Evolutionary conservation across 2,888 invertebrate species (phyloP).

Genomic region (Diabrotica balteata): DNA sequence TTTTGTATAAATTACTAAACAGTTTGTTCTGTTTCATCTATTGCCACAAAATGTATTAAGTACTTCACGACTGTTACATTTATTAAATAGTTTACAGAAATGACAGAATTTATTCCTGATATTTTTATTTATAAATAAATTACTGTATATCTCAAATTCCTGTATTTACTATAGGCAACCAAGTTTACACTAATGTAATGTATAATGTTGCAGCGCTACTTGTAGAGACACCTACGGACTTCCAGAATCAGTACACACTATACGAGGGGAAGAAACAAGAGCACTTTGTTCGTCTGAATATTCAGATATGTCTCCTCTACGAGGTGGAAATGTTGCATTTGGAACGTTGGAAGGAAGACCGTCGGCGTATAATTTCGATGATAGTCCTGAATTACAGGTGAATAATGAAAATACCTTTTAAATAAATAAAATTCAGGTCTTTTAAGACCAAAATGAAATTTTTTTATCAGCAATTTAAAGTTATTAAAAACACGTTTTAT

Average conservation of each 20-base stretch:
- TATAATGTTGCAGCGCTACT: conserved; percentile 71
- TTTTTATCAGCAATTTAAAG: no score
- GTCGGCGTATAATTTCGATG: conserved; percentile 90
- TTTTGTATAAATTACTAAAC: no score
- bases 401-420: conserved; percentile 18
- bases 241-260: conserved; percentile 72
- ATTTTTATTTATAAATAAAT: no score
- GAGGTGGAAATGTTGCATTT: conserved; percentile 95
- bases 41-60: no score
- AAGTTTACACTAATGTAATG: background rate
- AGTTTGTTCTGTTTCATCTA: no score
- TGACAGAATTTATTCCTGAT: no score
- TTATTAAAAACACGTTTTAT: no score
- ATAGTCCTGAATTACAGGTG: conserved; percentile 88
- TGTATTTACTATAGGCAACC: conserved; percentile 2
- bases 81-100: no score
- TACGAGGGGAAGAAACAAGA: conserved; percentile 82
- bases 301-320: conserved; percentile 95
- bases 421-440: no score
- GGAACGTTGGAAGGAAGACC: conserved; percentile 94
- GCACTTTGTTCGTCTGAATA: conserved; percentile 97
- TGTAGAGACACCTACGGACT: conserved; percentile 91
- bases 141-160: no score
- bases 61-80: no score
- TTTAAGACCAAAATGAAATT: no score